Base-by-base conservation (phyloP, 2,797 vertebrate genomes). In the Heteromormyrus szaboi region DNA sequence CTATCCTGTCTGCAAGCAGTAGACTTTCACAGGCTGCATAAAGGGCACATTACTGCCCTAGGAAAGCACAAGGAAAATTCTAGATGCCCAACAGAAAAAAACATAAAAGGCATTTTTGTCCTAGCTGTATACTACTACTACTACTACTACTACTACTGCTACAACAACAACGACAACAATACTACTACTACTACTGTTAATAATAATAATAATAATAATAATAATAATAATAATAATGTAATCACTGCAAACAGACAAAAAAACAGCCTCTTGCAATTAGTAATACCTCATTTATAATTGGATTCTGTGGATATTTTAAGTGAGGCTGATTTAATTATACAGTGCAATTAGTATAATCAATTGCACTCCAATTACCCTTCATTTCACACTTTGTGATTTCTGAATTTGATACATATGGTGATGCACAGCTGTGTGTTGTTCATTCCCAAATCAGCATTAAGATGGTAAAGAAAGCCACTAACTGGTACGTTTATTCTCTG, bases 271-370 rank as follows among this genome's bases (percentile, higher is more conserved):
- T 72, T 50, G 4, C 46, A 48, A 72, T 72, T 85, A 62, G 59
- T 91, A 91, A 92, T 93, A 91, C 91, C 89, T 92, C 91, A 93
- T 92, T 93, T 93, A 92, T 93, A 93, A 95, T 96, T 95, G 93
- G 95, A 95, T 95, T 95, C 94, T 95, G 93, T 94, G 93, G 95
- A 94, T 86, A 91, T 95, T 95, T 96, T 96, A 96, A 96, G 96
- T 95, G 95, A 96, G 95, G 95, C 94, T 94, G 94, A 96, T 96
- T 95, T 95, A 96, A 96, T 96, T 96, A 96, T 94, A 94, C 95
- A 92, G 92, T 91, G 93, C 95, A 96, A 96, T 96, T 96, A 96
- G 94, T 96, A 94, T 95, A 95, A 96, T 96, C 95, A 96, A 96
- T 96, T 96, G 96, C 93, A 93, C 92, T 93, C 94, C 91, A 91